Evolutionary conservation across 2,113 vertebrate species (phyloP), one percentile per base, ranked within the genome.

Genomic region (Athene noctua): DNA sequence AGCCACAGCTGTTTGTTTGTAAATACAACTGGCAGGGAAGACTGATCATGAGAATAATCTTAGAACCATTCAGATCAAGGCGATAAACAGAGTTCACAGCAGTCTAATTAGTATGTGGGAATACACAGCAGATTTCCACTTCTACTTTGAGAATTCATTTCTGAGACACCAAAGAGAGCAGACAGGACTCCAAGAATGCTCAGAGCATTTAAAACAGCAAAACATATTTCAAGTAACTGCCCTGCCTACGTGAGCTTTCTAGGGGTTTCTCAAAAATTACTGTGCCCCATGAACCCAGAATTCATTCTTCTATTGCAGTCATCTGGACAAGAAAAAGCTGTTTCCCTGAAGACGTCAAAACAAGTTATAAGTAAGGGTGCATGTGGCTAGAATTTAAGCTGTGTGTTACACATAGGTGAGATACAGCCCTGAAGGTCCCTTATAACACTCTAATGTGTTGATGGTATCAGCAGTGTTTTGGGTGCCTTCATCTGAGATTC

Each of bases 341-440:
- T 32, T 96, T 68, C 40, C 73, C 73, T 87, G 36, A 82, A 90
- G 44, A 92, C 73, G 94, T 93, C 95, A 94, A 80, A 93, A 80
- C 46, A 77, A 90, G 79, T 92, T 90, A 57, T 32, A 90, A 84
- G 38, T 34, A 89, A 74, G 52, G 61, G 96, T 59, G 61, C 61
- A 91, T 89, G 95, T 3, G 17, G 34, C 57, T 71, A 84, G 47
- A 92, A 89, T 7, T 71, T 65, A 49, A 66, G 55, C 14, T 91
- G 80, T 25, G 23, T 62, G 58, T 61, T 79, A 94, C 65, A 55
- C 61, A 51, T 38, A 81, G 61, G 87, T 94, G 94, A 92, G 80
- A 94, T 44, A 78, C 68, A 92, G 86, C 89, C 95, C 89, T 1
- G 57, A 85, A 95, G 93, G 77, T 44, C 52, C 52, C 70, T 94